These are phyloP conservation scores for Kryptolebias marmoratus DNA, from an alignment of 2,113 vertebrate genomes.

Conservation along the genomic window DNA sequence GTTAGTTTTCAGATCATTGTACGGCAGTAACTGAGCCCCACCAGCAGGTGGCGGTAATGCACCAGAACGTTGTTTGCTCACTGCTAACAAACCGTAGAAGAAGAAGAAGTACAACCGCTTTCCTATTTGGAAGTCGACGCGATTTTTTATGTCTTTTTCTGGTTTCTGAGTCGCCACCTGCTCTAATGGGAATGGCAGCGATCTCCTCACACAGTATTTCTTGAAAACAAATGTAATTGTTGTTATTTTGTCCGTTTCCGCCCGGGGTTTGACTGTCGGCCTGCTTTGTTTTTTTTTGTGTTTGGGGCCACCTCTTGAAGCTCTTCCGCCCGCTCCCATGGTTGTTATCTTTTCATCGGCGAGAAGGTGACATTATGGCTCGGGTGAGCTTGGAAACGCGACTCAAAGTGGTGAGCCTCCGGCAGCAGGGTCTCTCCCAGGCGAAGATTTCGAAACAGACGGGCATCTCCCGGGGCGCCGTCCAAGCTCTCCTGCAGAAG, in stretches of 20 bases:
- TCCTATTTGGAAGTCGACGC: background rate
- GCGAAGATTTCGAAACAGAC: constrained; percentile 6
- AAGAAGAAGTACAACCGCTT: background rate
- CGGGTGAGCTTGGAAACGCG: constrained; percentile 18
- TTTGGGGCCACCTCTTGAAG: background rate
- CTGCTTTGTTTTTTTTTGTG: background rate
- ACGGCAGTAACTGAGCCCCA: no score
- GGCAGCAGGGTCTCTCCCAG: constrained; percentile 20
- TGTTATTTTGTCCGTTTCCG: no score
- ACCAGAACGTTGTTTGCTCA: background rate
- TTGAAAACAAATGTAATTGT: background rate
- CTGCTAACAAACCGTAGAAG: background rate
- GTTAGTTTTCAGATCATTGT: no score
- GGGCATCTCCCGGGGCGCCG: background rate
- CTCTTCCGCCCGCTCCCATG: background rate
- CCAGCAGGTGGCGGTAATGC: background rate
- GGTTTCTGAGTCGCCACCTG: background rate
- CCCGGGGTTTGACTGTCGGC: background rate
- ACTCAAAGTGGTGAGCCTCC: constrained; percentile 19
- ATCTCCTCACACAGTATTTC: background rate
- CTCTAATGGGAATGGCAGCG: background rate
- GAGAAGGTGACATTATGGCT: constrained; percentile 9
- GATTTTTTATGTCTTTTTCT: background rate
- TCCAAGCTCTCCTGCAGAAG: constrained; percentile 27
- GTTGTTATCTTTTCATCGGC: background rate